phyloP scores from a whole-genome alignment of 2,113 vertebrate species.

The Pseudorhombus dupliciocellatus region DNA sequence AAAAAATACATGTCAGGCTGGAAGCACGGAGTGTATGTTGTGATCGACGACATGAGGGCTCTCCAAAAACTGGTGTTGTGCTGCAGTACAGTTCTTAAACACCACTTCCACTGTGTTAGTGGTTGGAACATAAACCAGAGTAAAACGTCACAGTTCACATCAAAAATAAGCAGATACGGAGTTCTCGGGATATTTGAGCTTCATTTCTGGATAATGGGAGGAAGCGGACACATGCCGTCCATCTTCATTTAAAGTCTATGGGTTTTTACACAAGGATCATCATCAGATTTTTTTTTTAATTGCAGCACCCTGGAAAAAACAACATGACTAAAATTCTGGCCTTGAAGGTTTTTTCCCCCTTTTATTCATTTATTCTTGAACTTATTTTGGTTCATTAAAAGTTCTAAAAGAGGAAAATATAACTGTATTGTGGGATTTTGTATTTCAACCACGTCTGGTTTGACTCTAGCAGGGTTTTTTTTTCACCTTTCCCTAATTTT shows the following conservation, averaged over 20 bases:
- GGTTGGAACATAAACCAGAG: background rate
- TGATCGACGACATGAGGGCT: background rate
- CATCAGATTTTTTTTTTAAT: background rate
- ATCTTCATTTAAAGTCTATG: background rate
- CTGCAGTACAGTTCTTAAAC: background rate
- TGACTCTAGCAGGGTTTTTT: slow-evolving; percentile 22
- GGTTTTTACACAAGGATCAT: slow-evolving; percentile 2
- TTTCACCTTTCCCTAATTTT: background rate
- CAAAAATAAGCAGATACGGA: too few relatives aligned
- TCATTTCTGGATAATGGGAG: too few relatives aligned
- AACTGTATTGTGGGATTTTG: background rate
- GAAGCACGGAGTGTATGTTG: background rate
- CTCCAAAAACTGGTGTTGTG: background rate
- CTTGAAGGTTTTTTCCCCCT: background rate
- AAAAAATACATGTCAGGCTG: background rate
- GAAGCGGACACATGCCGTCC: too few relatives aligned
- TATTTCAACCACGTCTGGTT: slow-evolving; percentile 12
- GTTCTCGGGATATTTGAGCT: too few relatives aligned
- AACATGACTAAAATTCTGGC: background rate
- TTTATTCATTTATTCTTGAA: background rate
- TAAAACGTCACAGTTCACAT: too few relatives aligned
- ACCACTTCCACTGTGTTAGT: background rate
- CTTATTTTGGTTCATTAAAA: slow-evolving; percentile 13
- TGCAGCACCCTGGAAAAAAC: background rate
- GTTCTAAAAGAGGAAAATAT: background rate